Conservation (phyloP, 2,113 vertebrate genomes). For the Bagarius yarrelli region DNA sequence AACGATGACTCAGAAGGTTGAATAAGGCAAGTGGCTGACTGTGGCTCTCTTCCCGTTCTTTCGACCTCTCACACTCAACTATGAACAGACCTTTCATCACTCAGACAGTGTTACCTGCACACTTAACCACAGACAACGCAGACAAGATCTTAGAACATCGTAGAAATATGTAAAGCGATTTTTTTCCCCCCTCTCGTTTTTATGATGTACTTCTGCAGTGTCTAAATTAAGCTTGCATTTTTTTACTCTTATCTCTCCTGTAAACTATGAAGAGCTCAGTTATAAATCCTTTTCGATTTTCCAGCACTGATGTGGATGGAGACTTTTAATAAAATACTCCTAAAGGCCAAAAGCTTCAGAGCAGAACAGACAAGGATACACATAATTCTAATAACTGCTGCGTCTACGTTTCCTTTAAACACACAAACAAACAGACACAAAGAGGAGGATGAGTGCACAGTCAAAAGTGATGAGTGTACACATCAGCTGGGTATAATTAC, state of each 20-base stretch:
- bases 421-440: background rate
- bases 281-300: slow-evolving; percentile 33
- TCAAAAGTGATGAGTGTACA: slow-evolving; percentile 23
- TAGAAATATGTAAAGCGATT: background rate
- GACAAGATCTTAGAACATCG: background rate
- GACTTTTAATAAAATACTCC: slow-evolving; percentile 32
- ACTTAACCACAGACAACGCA: background rate
- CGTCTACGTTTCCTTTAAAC: background rate
- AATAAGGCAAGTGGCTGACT: slow-evolving; percentile 23
- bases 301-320: slow-evolving; percentile 21
- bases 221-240: background rate
- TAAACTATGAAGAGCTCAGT: background rate
- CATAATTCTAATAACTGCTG: background rate
- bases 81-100: slow-evolving; percentile 27
- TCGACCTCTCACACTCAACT: slow-evolving; percentile 46
- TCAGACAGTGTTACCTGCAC: background rate
- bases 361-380: background rate
- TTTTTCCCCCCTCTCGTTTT: background rate
- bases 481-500: background rate
- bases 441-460: slow-evolving; percentile 1
- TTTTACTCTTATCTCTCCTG: background rate
- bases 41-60: slow-evolving; percentile 37
- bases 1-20: slow-evolving; percentile 41
- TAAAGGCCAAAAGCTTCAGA: slow-evolving; percentile 39
- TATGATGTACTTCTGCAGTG: background rate